Evolutionary conservation across 2,797 vertebrate species (phyloP).

Genomic region (Labroides dimidiatus): DNA sequence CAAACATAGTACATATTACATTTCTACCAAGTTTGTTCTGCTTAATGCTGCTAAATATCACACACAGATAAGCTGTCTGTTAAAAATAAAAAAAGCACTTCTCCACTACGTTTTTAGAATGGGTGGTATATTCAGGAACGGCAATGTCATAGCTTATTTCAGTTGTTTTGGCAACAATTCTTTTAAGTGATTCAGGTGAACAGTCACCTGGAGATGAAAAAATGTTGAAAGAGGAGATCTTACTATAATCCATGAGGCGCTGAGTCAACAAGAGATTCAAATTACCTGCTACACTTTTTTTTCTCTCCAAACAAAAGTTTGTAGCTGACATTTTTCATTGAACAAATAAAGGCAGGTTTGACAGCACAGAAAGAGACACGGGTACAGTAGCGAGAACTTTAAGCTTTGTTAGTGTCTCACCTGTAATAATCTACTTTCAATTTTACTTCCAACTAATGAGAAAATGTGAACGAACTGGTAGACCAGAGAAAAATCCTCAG

Average conservation of each 20-base stretch:
- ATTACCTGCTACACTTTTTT: slow-evolving; percentile 4
- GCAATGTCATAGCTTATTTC: background rate
- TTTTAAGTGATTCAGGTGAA: background rate
- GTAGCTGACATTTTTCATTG: background rate
- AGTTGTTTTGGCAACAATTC: background rate
- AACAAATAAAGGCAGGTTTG: slow-evolving; percentile 11
- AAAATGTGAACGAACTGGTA: slow-evolving; percentile 13
- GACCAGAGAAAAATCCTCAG: background rate
- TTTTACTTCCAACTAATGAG: background rate
- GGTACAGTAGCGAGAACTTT: background rate
- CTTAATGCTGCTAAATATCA: too few relatives aligned
- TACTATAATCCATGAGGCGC: slow-evolving; percentile 2
- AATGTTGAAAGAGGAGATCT: background rate
- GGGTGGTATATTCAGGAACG: background rate
- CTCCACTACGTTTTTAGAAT: too few relatives aligned
- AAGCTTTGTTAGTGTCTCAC: background rate
- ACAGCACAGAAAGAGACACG: background rate
- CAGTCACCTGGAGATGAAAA: background rate
- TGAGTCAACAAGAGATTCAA: slow-evolving; percentile 24
- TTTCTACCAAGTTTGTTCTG: too few relatives aligned
- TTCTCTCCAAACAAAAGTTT: slow-evolving; percentile 24
- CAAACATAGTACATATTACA: too few relatives aligned
- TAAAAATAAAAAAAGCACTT: too few relatives aligned
- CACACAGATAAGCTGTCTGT: too few relatives aligned
- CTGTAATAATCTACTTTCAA: background rate